Evolutionary conservation across 2,888 invertebrate genomes (phyloP).

Genomic region (Rotaria socialis): DNA sequence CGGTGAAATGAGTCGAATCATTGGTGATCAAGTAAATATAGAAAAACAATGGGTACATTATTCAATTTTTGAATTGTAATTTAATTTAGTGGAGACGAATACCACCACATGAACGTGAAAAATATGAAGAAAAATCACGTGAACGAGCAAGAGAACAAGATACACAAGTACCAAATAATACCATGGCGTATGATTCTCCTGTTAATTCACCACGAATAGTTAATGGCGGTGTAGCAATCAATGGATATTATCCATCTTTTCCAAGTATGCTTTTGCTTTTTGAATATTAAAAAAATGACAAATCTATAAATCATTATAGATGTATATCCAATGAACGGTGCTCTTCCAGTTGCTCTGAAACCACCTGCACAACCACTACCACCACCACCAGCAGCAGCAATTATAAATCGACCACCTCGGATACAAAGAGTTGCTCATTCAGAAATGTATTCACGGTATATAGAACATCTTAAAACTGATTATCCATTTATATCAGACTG

Average conservation of each 20-base stretch:
- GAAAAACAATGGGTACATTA: no score
- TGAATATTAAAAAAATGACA: no score
- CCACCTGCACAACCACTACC: neutral
- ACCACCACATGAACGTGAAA: neutral
- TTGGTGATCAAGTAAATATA: constrained; percentile 67
- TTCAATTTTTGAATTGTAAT: no score
- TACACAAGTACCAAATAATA: neutral
- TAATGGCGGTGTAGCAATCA: neutral
- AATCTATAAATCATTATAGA: neutral
- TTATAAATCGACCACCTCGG: constrained; percentile 81
- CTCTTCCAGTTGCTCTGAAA: neutral
- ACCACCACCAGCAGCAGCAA: neutral
- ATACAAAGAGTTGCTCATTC: constrained; percentile 89
- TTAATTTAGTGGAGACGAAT: constrained; percentile 8
- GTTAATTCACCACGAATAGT: neutral
- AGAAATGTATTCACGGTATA: constrained; percentile 94
- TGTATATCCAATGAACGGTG: neutral
- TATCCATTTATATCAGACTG: constrained; percentile 79
- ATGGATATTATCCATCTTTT: constrained; percentile 21
- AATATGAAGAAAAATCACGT: constrained; percentile 29
- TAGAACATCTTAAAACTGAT: constrained; percentile 83
- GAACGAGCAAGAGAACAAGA: constrained; percentile 35
- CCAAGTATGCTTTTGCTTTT: neutral
- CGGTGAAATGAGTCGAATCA: constrained; percentile 74
- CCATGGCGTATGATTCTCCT: neutral